Conservation (phyloP, 2,888 invertebrate genomes). For the Leptinotarsa haldemani region DNA sequence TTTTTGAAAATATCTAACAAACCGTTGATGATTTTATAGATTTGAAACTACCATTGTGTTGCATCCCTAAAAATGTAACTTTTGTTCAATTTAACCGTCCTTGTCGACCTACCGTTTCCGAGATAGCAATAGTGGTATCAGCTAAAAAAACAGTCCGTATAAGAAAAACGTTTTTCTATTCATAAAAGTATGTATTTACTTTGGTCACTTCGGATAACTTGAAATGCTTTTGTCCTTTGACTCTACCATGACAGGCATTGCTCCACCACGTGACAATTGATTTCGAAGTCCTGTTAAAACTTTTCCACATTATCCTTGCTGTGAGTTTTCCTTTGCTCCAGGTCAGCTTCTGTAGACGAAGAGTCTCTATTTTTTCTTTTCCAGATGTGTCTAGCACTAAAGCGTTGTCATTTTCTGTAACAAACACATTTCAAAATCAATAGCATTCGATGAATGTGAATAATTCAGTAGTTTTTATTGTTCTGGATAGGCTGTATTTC, state of each 20-base stretch:
- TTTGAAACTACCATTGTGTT: too few relatives aligned
- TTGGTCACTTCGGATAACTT: constrained; percentile 69
- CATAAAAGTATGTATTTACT: constrained; percentile 59
- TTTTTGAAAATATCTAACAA: too few relatives aligned
- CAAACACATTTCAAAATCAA: background rate
- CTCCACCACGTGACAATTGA: constrained; percentile 64
- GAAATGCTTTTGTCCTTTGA: constrained; percentile 63
- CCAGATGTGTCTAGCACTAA: constrained; percentile 25
- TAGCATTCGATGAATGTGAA: background rate
- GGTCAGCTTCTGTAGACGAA: constrained; percentile 59
- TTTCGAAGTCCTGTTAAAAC: constrained; percentile 49
- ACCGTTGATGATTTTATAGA: too few relatives aligned
- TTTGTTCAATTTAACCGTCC: too few relatives aligned
- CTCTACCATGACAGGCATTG: constrained; percentile 62
- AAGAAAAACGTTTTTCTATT: too few relatives aligned
- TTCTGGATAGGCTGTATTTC: too few relatives aligned
- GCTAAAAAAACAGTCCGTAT: too few relatives aligned
- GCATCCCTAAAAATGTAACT: too few relatives aligned
- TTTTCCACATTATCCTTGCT: constrained; percentile 61
- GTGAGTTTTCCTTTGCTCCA: constrained; percentile 60
- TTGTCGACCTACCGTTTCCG: too few relatives aligned
- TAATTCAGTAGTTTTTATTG: background rate
- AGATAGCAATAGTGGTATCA: too few relatives aligned
- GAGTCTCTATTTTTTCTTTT: constrained; percentile 55
- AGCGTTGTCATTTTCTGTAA: constrained; percentile 32